Percentiles rank a stretch among this genome's conserved stretches.
These are phyloP conservation scores for Atherix ibis DNA, from an alignment of 2,888 invertebrate species.

Conservation along the genomic window DNA sequence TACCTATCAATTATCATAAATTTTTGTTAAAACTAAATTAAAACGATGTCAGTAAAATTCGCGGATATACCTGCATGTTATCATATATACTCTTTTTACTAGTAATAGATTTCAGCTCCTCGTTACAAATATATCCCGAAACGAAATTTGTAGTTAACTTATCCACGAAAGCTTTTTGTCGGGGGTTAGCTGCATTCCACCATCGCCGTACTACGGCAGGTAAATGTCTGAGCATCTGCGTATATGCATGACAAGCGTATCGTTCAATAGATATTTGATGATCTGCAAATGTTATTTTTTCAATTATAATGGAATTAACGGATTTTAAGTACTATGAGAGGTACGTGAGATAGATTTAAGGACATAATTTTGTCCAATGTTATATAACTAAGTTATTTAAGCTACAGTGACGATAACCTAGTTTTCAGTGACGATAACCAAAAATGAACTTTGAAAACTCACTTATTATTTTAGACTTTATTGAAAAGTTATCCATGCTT, in stretches of 20 bases:
- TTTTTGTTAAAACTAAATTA: no score
- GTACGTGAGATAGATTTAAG: no score
- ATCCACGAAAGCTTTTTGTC: constrained; percentile 49
- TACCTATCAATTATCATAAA: constrained; percentile 34
- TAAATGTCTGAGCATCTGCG: constrained; percentile 43
- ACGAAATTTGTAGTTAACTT: constrained; percentile 50
- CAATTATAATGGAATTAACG: background rate
- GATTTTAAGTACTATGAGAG: no score
- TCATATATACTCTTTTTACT: constrained; percentile 39
- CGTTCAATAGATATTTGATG: constrained; percentile 21
- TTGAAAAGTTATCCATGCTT: no score
- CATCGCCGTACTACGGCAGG: constrained; percentile 62
- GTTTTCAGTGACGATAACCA: no score
- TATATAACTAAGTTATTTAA: no score
- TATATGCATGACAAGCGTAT: constrained; percentile 49
- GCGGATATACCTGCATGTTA: constrained; percentile 42
- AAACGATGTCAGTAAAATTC: background rate
- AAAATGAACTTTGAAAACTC: no score
- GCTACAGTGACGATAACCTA: no score
- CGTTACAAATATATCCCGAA: constrained; percentile 46
- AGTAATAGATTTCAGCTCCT: constrained; percentile 45
- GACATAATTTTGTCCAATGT: no score
- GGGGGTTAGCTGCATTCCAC: constrained; percentile 53
- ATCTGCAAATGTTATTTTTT: constrained; percentile 13
- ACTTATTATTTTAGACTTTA: no score